phyloP scores from a whole-genome alignment of 2,888 invertebrate species.

The Lapara coniferarum region DNA sequence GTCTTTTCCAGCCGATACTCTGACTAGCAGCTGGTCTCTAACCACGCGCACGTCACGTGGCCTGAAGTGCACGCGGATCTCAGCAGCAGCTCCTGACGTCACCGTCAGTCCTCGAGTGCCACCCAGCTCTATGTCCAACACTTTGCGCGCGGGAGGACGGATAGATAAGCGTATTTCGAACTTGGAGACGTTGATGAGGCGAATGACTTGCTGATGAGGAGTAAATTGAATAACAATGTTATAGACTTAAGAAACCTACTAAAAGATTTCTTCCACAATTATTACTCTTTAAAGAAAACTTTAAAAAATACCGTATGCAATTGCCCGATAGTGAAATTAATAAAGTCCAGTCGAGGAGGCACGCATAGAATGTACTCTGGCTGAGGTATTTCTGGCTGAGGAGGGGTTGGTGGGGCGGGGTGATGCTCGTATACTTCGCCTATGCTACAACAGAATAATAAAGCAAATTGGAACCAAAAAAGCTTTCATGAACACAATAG shows the following conservation, averaged over 20 bases:
- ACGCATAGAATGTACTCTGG: constrained; percentile 58
- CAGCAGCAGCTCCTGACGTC: constrained; percentile 57
- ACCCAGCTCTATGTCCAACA: constrained; percentile 52
- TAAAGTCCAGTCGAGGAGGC: constrained; percentile 59
- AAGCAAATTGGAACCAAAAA: too few species aligned
- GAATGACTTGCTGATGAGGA: constrained; percentile 50
- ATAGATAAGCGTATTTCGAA: constrained; percentile 59
- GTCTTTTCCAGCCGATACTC: constrained; percentile 44
- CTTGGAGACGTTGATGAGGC: constrained; percentile 63
- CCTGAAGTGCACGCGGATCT: constrained; percentile 56
- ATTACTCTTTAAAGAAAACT: not conserved
- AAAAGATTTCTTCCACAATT: not conserved
- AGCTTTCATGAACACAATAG: not conserved
- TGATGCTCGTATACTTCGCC: constrained; percentile 41
- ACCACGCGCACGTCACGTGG: constrained; percentile 55
- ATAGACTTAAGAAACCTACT: too few species aligned
- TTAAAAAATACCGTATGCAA: constrained; percentile 52
- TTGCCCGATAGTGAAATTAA: constrained; percentile 65
- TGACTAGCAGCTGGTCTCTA: constrained; percentile 50
- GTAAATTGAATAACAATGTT: too few species aligned
- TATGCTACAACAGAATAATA: constrained; percentile 45
- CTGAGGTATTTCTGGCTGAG: constrained; percentile 31
- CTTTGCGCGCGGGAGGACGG: constrained; percentile 56
- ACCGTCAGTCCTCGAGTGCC: constrained; percentile 56
- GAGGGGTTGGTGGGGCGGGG: constrained; percentile 31